Conservation (phyloP, 1,140 invertebrate species). For the Drosophila pruinosa region DNA sequence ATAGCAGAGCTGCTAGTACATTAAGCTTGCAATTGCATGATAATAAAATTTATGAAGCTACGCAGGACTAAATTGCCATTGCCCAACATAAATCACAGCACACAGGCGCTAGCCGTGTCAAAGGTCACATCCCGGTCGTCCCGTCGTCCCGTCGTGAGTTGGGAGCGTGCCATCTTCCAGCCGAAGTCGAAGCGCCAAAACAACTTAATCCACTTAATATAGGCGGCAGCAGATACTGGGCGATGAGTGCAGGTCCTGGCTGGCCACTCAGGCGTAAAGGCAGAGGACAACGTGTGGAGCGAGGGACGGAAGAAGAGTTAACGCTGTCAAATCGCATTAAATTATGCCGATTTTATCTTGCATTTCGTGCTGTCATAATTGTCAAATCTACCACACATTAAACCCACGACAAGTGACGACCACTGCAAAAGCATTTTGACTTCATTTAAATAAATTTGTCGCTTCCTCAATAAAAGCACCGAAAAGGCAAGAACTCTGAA, state of each 20-base stretch:
- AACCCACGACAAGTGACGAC: conserved; percentile 44
- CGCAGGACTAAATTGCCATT: conserved; percentile 68
- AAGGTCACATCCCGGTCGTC: conserved; percentile 29
- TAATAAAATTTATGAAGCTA: conserved; percentile 80
- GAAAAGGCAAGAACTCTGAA: conserved; percentile 31
- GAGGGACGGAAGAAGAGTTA: background rate
- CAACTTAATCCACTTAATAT: conserved; percentile 78
- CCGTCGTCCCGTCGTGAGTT: too few species aligned
- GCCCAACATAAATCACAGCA: conserved; percentile 72
- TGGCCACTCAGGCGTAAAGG: conserved; percentile 22
- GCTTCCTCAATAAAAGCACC: conserved; percentile 75
- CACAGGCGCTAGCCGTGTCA: conserved; percentile 15
- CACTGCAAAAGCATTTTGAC: conserved; percentile 57
- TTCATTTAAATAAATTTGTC: conserved; percentile 80
- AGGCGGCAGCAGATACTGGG: conserved; percentile 54
- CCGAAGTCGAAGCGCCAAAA: conserved; percentile 36
- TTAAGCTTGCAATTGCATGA: conserved; percentile 68
- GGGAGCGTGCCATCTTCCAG: background rate
- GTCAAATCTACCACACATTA: conserved; percentile 79
- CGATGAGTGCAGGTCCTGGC: conserved; percentile 55
- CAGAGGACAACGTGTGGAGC: background rate
- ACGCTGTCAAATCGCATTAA: conserved; percentile 24
- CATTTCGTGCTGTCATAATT: conserved; percentile 74
- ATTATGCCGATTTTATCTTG: conserved; percentile 72
- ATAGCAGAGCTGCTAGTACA: conserved; percentile 2